phyloP scores from a whole-genome alignment of 2,888 invertebrate genomes.

The Notodonta dromedarius region DNA sequence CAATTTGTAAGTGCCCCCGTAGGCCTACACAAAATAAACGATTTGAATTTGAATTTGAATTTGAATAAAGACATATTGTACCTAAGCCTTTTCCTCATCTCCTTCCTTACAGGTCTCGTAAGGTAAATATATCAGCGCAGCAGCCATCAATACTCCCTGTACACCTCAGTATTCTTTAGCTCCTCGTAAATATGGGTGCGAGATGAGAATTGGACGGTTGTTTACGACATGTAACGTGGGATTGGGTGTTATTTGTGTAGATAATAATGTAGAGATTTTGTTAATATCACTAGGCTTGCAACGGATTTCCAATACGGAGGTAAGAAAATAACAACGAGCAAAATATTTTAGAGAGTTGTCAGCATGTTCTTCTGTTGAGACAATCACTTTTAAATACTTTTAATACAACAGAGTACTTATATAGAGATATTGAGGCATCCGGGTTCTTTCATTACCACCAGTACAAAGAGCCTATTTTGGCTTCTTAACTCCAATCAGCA shows the following conservation, averaged over 20 bases:
- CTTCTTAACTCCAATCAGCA: no score
- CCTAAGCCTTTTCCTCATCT: background rate
- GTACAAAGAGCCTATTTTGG: no score
- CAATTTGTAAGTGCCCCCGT: no score
- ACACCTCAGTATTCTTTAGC: background rate
- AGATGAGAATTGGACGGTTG: background rate
- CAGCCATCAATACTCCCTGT: background rate
- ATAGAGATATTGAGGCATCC: no score
- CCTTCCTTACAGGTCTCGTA: background rate
- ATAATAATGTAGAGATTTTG: background rate
- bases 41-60: no score
- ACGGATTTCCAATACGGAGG: background rate
- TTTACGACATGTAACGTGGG: background rate
- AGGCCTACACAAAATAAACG: no score
- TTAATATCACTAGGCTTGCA: background rate
- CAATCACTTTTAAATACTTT: no score
- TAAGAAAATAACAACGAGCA: no score
- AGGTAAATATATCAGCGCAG: background rate
- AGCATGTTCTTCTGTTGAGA: no score
- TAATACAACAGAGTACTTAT: no score
- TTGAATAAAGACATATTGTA: background rate
- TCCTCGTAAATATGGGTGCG: constrained; percentile 4
- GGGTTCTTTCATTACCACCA: no score
- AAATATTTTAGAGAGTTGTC: no score
- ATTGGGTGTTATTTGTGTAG: background rate